Evolutionary conservation across 2,797 vertebrate species (phyloP).

Genomic region (Manis javanica): DNA sequence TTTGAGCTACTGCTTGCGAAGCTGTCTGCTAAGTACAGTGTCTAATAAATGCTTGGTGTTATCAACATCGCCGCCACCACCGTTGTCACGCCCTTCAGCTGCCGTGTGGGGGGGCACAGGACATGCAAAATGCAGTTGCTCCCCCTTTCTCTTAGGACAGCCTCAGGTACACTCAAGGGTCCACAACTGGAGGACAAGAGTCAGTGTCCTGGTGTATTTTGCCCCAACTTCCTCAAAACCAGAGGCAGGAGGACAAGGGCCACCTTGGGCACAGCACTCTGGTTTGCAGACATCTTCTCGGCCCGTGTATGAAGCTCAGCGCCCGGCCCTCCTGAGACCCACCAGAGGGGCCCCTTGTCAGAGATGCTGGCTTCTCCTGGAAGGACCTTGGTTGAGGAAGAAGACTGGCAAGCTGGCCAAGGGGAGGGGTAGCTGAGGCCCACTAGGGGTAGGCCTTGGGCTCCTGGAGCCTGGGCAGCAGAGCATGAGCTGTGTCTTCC

Average conservation of each 20-base stretch:
- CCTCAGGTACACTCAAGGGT: neutral
- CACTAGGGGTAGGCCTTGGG: neutral
- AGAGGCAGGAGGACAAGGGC: neutral
- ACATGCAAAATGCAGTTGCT: neutral
- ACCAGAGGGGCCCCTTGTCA: neutral
- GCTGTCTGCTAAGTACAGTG: neutral
- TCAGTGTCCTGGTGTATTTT: neutral
- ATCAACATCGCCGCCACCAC: rapidly evolving
- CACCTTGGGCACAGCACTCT: neutral
- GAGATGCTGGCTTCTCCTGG: neutral
- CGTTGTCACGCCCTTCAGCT: neutral
- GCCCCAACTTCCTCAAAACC: neutral
- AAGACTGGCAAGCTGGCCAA: neutral
- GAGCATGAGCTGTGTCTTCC: neutral
- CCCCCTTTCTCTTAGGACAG: neutral
- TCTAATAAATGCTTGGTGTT: neutral
- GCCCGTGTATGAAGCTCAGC: neutral
- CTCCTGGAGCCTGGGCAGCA: neutral
- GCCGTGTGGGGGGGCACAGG: no score
- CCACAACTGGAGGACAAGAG: neutral
- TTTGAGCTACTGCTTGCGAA: neutral
- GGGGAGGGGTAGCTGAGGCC: neutral
- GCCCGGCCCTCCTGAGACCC: neutral
- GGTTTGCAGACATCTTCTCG: neutral
- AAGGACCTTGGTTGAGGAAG: neutral